Percentiles rank a stretch among this genome's conserved stretches.
phyloP scores from a whole-genome alignment of 2,113 vertebrate genomes.

The Pipra filicauda region DNA sequence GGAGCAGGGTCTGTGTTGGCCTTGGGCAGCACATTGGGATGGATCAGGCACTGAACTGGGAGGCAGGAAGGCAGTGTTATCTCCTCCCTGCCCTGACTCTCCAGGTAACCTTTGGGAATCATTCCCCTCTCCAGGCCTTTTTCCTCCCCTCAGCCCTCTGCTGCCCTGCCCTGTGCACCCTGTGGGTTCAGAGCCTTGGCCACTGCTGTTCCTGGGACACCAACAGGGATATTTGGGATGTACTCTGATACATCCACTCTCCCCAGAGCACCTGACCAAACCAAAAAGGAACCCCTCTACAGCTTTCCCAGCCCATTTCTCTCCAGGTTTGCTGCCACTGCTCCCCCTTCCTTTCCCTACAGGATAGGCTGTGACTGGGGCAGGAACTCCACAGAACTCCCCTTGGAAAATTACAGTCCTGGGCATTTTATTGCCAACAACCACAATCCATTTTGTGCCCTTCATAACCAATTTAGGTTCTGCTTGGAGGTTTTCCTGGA shows the following conservation, averaged over 20 bases:
- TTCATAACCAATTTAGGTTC: not conserved
- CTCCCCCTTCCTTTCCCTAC: not conserved
- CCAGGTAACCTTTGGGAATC: not conserved
- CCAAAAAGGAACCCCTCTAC: not conserved
- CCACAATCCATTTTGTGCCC: not conserved
- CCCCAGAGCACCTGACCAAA: not conserved
- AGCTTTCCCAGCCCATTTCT: not conserved
- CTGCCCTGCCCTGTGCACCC: accelerated
- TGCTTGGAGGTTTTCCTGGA: not conserved
- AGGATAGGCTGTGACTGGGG: not conserved
- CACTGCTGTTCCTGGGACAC: not conserved
- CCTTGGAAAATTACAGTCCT: not conserved
- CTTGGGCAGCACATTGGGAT: not conserved
- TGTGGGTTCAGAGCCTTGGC: accelerated
- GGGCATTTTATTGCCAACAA: not conserved
- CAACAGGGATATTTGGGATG: not conserved
- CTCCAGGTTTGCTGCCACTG: not conserved
- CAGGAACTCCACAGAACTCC: not conserved
- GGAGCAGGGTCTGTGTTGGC: not conserved
- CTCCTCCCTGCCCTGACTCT: not conserved
- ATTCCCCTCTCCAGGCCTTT: not conserved
- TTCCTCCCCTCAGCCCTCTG: not conserved
- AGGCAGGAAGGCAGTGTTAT: not conserved
- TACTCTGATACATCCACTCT: not conserved
- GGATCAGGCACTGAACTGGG: not conserved